A percentile compares a stretch with the other conserved stretches of the same genome.
Evolutionary conservation across 2,888 invertebrate species (phyloP).

Genomic region (Eupithecia centaureata): DNA sequence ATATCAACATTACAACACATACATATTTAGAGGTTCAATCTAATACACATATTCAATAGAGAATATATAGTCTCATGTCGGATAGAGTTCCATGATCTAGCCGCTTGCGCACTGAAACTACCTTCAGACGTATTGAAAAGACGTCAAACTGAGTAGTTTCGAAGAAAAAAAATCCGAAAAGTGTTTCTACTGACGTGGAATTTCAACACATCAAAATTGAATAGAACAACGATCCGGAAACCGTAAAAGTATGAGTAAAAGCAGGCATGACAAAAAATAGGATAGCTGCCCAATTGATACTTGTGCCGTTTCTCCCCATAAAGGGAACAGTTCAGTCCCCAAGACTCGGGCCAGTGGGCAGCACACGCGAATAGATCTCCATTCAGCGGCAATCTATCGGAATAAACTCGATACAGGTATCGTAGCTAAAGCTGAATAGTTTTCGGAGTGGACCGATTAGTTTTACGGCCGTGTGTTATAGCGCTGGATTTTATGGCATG

Average conservation of each 20-base stretch:
- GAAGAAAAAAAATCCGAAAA: neutral
- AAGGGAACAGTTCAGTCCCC: conserved; percentile 22
- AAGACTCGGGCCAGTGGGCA: conserved; percentile 41
- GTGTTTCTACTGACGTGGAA: neutral
- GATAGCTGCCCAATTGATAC: neutral
- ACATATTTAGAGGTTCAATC: too few species aligned
- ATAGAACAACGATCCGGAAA: neutral
- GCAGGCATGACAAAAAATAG: neutral
- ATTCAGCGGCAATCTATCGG: conserved; percentile 51
- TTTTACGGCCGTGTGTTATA: conserved; percentile 19
- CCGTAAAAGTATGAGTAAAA: neutral
- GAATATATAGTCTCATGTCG: too few species aligned
- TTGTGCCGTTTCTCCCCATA: conserved; percentile 21
- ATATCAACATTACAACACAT: too few species aligned
- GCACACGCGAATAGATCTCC: conserved; percentile 45
- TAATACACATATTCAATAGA: too few species aligned
- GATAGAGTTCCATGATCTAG: too few species aligned
- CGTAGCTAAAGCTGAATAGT: conserved; percentile 31
- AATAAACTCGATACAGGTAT: conserved; percentile 46
- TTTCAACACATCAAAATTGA: neutral
- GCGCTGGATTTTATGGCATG: neutral
- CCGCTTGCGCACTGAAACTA: too few species aligned
- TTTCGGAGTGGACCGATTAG: conserved; percentile 26
- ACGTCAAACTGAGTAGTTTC: too few species aligned
- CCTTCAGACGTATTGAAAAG: too few species aligned